Evolutionary conservation across 2,113 vertebrate genomes (phyloP), one percentile per base, ranked within the genome.

Genomic region (Recurvirostra avosetta): DNA sequence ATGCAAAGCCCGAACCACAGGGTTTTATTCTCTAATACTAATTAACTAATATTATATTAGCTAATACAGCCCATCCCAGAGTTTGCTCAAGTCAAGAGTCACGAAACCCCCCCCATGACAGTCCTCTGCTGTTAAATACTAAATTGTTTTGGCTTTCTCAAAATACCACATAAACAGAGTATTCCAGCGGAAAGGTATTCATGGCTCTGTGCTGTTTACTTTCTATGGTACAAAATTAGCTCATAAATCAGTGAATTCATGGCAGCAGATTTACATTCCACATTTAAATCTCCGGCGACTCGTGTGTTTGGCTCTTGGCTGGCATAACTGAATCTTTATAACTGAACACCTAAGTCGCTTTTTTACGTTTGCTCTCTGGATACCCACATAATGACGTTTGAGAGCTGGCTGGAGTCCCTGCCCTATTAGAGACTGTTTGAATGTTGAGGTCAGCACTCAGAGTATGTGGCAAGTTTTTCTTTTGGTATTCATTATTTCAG

Each of bases 231-330:
- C 62, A 73, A 91, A 92, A 87, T 85, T 36, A 87, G 76, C 29
- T 90, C 66, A 23, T 49, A 68, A 92, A 79, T 78, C 27, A 43
- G 68, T 85, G 53, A 78, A 68, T 85, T 84, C 47, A 11, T 67
- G 63, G 83, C 88, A 86, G 32, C 34, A 73, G 86, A 66, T 73
- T 92, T 59, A 72, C 49, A 52, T 91, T 78, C 56, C 52, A 12
- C 22, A 15, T 72, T 75, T 68, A 53, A 85, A 68, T 63, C 65
- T 89, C 82, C 2, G 2, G 34, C 81, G 63, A 67, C 53, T 65
- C 49, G n/a, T 55, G 27, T 32, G 43, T 72, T 89, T 78, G 34
- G 27, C 62, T 94, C 80, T 82, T 78, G 73, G 30, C 91, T 92
- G 80, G 25, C 20, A 9, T 72, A 78, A 58, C 56, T n/a, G 52